Percentiles rank a stretch among this genome's conserved stretches.
phyloP scores from a whole-genome alignment of 2,113 vertebrate species.

The Corydoras sp. region DNA sequence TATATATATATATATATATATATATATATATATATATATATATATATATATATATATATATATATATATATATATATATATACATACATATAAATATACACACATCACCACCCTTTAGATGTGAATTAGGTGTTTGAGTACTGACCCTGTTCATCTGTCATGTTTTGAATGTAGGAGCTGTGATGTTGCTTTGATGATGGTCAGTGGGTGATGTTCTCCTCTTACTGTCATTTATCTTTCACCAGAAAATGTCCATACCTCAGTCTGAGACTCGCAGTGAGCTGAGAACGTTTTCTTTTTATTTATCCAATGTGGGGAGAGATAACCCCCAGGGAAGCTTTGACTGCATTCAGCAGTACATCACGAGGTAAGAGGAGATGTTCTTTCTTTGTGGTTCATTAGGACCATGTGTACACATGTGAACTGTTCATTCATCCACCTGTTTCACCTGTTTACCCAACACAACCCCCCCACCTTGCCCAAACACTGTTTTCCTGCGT shows the following conservation, averaged over 20 bases:
- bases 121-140: too few species aligned
- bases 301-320: constrained; percentile 89
- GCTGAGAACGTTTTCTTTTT: constrained; percentile 81
- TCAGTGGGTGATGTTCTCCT: neutral
- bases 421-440: neutral
- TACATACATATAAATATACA: too few species aligned
- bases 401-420: neutral
- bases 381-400: neutral
- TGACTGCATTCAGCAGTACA: constrained; percentile 93
- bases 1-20: too few species aligned
- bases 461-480: too few species aligned
- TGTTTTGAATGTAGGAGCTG: too few species aligned
- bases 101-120: too few species aligned
- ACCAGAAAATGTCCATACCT: constrained; percentile 79
- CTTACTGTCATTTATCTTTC: constrained; percentile 24
- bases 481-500: too few species aligned
- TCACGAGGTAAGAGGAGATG: constrained; percentile 78
- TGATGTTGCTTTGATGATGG: neutral
- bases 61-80: too few species aligned
- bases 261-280: constrained; percentile 56
- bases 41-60: too few species aligned
- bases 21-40: too few species aligned
- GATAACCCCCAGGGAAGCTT: constrained; percentile 96
- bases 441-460: too few species aligned
- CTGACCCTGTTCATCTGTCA: too few species aligned